A percentile compares a stretch with the other conserved stretches of the same genome.
Conservation (phyloP, 2,888 invertebrate species). For the Cephus rjabovi region DNA sequence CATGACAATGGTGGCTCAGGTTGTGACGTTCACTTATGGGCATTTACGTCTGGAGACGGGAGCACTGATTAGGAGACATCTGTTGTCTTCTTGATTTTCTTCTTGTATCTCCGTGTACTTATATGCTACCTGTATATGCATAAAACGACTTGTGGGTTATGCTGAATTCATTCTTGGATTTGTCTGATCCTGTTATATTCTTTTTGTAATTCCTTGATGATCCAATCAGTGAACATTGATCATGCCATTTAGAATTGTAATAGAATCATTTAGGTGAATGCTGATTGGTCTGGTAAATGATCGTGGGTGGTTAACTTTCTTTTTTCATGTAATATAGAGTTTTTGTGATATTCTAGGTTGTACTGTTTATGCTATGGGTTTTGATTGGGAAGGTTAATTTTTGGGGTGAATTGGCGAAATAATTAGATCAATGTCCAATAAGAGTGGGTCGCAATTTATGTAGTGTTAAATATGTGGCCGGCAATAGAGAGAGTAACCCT, state of each 20-base stretch:
- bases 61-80: not conserved
- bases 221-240: not conserved
- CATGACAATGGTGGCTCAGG: not conserved
- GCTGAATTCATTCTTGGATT: not conserved
- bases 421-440: constrained; percentile 58
- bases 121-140: not conserved
- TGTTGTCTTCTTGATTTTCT: not conserved
- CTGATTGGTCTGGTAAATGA: not conserved
- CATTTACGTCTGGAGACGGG: not conserved
- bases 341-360: not conserved
- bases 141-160: not conserved
- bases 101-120: not conserved
- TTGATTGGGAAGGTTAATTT: not conserved
- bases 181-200: not conserved
- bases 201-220: not conserved
- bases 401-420: constrained; percentile 40
- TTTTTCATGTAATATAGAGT: not conserved
- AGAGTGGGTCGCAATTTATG: constrained; percentile 60
- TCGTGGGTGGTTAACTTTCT: not conserved
- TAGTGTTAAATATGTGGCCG: constrained; percentile 66
- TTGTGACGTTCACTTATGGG: not conserved
- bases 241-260: not conserved
- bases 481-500: constrained; percentile 50
- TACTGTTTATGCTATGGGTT: not conserved
- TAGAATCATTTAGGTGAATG: not conserved